A percentile compares a stretch with the other conserved stretches of the same genome.
Conservation (phyloP, 2,888 invertebrate genomes). For the Caenorhabditis panamensis region DNA sequence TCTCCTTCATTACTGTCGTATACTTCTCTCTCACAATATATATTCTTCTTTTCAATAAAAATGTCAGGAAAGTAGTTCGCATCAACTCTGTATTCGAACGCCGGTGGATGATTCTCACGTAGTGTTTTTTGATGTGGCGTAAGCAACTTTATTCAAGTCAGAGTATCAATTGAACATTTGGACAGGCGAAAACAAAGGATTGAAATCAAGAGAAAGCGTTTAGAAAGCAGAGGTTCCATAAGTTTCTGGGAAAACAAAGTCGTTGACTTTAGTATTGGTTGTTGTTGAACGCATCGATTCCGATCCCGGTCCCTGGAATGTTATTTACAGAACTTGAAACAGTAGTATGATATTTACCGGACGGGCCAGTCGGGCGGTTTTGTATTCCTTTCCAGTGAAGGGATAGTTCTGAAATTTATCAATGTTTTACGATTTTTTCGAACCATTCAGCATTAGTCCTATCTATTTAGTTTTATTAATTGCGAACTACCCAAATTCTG, state of each 20-base stretch:
- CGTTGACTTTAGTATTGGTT: conserved; percentile 42
- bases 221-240: conserved; percentile 2
- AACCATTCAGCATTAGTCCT: not conserved
- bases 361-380: conserved; percentile 43
- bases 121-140: too few relatives aligned
- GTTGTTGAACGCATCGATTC: conserved; percentile 48
- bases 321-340: not conserved
- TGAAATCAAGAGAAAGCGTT: not conserved
- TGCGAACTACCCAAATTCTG: conserved; percentile 54
- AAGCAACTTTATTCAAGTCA: too few relatives aligned
- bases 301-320: conserved; percentile 37
- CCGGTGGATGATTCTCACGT: too few relatives aligned
- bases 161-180: too few relatives aligned
- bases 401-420: conserved; percentile 63
- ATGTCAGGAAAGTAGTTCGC: not conserved
- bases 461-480: not conserved
- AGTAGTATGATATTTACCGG: conserved; percentile 8
- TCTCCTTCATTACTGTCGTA: conserved; percentile 19
- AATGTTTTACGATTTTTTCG: not conserved
- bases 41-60: not conserved
- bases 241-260: conserved; percentile 39
- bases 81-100: too few relatives aligned
- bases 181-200: not conserved
- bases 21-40: conserved; percentile 20
- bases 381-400: conserved; percentile 68